phyloP scores from a whole-genome alignment of 2,888 invertebrate genomes.

The Drosophila anceps region DNA sequence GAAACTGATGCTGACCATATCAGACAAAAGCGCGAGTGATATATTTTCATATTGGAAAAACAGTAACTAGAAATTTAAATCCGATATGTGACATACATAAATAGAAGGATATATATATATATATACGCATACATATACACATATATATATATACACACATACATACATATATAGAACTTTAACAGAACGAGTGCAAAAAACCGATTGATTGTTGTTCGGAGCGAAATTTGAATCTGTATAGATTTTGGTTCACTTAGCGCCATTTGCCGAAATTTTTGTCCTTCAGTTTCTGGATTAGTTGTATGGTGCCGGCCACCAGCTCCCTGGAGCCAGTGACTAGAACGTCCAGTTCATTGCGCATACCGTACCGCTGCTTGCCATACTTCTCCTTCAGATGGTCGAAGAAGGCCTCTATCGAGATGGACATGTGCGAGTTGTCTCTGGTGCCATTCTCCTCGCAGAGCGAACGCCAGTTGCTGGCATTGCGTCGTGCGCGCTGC shows the following conservation, averaged over 20 bases:
- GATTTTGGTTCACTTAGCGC: neutral
- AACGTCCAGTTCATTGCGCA: slow-evolving; percentile 67
- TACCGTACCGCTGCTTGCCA: slow-evolving; percentile 62
- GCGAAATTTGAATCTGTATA: neutral
- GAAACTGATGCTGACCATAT: neutral
- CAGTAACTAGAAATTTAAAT: slow-evolving; percentile 9
- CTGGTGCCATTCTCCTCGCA: slow-evolving; percentile 65
- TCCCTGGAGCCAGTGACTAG: slow-evolving; percentile 68
- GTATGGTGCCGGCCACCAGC: slow-evolving; percentile 61
- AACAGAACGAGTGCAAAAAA: slow-evolving; percentile 1
- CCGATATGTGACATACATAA: slow-evolving; percentile 1
- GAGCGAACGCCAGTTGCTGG: slow-evolving; percentile 63
- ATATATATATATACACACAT: neutral
- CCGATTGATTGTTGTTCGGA: neutral
- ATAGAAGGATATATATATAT: neutral
- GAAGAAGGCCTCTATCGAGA: slow-evolving; percentile 61
- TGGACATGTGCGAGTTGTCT: slow-evolving; percentile 59
- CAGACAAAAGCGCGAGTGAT: neutral
- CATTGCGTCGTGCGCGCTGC: slow-evolving; percentile 65
- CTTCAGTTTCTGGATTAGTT: slow-evolving; percentile 48
- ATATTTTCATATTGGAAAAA: neutral
- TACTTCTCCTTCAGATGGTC: slow-evolving; percentile 62
- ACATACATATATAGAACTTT: neutral
- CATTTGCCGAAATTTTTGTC: slow-evolving; percentile 24
- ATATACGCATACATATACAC: neutral